Percentiles rank a stretch among this genome's conserved stretches.
These are phyloP conservation scores for Falco berigora DNA, from an alignment of 2,797 vertebrate species.

Conservation along the genomic window DNA sequence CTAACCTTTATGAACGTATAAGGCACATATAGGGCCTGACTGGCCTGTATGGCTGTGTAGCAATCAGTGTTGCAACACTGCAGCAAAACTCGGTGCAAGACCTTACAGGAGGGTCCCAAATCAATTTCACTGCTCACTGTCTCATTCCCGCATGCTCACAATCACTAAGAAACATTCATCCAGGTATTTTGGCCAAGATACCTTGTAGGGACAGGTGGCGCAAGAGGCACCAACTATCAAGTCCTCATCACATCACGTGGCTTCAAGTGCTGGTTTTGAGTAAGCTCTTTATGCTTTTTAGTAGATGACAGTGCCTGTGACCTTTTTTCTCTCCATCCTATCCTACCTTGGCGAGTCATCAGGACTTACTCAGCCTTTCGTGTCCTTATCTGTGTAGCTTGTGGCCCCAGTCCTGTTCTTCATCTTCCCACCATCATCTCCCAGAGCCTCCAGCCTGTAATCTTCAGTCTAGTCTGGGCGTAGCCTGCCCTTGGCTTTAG, in stretches of 20 bases:
- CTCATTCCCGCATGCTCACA: not conserved
- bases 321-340: not conserved
- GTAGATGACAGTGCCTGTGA: not conserved
- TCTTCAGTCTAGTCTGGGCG: not conserved
- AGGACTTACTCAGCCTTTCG: not conserved
- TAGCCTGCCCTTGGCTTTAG: not conserved
- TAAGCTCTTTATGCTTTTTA: not conserved
- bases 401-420: not conserved
- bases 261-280: not conserved
- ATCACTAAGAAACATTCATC: not conserved
- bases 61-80: not conserved
- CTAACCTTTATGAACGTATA: not conserved
- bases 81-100: not conserved
- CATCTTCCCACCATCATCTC: conserved; percentile 7
- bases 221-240: not conserved
- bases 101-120: not conserved
- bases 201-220: not conserved
- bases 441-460: conserved; percentile 4
- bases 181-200: not conserved
- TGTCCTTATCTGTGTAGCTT: not conserved
- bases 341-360: not conserved
- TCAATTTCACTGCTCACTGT: not conserved
- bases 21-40: not conserved
- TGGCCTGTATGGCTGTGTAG: not conserved
- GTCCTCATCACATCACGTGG: not conserved